Percentiles rank a stretch among this genome's conserved stretches.
Conservation (phyloP, 1,140 invertebrate species). For the Cherax destructor region DNA sequence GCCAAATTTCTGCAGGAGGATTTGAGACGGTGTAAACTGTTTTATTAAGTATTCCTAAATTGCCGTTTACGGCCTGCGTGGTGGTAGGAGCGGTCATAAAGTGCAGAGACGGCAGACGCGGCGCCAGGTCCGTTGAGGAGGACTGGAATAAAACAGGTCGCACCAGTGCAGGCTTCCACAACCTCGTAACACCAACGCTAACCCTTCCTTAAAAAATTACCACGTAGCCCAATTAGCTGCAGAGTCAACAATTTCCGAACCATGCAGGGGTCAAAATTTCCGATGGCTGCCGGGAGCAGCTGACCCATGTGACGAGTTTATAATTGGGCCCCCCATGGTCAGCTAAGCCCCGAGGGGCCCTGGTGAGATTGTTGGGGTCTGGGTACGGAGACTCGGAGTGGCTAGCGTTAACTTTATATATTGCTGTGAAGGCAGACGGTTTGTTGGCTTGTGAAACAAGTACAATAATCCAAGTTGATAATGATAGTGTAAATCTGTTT, state of each 20-base stretch:
- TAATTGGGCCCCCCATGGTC: conserved; percentile 62
- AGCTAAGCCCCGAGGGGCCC: not conserved
- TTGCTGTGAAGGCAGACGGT: no score
- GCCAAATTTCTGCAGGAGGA: conserved; percentile 16
- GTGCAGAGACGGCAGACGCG: not conserved
- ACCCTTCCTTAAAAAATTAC: conserved; percentile 15
- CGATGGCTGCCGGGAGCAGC: conserved; percentile 43
- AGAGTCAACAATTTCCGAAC: conserved; percentile 50
- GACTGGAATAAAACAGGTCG: not conserved
- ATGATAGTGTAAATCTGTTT: no score
- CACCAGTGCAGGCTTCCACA: not conserved
- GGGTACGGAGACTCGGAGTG: no score
- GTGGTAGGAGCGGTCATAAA: conserved; percentile 18
- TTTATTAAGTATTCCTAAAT: conserved; percentile 55
- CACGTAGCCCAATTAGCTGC: conserved; percentile 51
- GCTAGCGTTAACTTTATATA: no score
- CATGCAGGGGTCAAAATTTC: conserved; percentile 29
- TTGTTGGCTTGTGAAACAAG: no score
- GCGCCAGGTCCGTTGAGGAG: not conserved
- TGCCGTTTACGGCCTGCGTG: conserved; percentile 32
- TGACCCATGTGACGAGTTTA: conserved; percentile 56
- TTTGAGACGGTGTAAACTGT: conserved; percentile 44
- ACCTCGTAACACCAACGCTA: not conserved
- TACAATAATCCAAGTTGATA: no score
- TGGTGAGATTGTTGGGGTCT: no score